These are phyloP conservation scores for Phengaris alcon DNA, from an alignment of 2,888 invertebrate genomes.

Conservation along the genomic window DNA sequence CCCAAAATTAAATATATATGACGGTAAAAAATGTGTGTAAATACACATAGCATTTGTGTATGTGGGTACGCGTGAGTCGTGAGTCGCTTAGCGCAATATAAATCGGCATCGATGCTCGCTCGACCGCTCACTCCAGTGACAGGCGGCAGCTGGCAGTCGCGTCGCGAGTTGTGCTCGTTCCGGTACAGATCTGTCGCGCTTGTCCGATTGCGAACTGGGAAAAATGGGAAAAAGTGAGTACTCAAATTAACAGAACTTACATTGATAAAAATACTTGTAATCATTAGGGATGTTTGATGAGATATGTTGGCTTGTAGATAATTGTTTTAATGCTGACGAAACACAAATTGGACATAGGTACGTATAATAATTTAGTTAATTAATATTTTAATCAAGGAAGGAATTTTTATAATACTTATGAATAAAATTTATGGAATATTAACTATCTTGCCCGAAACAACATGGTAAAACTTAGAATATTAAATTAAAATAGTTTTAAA, in stretches of 20 bases:
- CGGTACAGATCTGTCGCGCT: not conserved
- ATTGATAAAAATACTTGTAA: not conserved
- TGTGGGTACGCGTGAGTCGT: slow-evolving; percentile 26
- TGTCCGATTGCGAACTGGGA: not conserved
- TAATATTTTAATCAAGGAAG: not conserved
- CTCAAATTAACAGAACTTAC: not conserved
- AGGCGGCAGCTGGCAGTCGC: not conserved
- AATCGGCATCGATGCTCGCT: slow-evolving; percentile 25
- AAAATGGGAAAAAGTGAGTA: slow-evolving; percentile 38
- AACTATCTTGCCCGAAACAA: too few relatives aligned
- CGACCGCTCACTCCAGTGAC: slow-evolving; percentile 26
- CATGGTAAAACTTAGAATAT: too few relatives aligned
- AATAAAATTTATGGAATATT: too few relatives aligned
- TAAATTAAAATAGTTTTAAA: too few relatives aligned
- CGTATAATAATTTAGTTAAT: not conserved
- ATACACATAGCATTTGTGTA: slow-evolving; percentile 15
- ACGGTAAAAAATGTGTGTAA: slow-evolving; percentile 22
- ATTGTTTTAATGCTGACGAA: not conserved
- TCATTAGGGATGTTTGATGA: not conserved
- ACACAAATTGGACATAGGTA: not conserved
- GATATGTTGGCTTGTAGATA: not conserved
- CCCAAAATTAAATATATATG: not conserved
- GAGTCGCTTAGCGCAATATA: slow-evolving; percentile 24
- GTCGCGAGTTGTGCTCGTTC: slow-evolving; percentile 6
- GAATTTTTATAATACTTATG: too few relatives aligned